A percentile compares a stretch with the other conserved stretches of the same genome.
Evolutionary conservation across 2,113 vertebrate genomes (phyloP).

Genomic region (Triplophysa dalaica): DNA sequence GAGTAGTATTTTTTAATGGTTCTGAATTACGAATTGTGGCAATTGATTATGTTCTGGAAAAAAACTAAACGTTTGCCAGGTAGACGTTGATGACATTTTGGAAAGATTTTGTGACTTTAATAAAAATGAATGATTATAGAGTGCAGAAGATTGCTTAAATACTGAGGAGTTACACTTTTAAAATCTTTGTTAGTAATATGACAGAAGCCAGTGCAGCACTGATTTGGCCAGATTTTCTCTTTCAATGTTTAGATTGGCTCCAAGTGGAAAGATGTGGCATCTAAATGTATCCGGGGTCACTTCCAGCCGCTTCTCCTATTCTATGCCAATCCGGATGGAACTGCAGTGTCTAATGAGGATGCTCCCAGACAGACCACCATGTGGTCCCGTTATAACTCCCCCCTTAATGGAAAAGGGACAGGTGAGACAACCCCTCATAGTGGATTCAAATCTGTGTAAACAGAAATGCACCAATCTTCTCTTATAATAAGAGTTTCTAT

Average conservation of each 20-base stretch:
- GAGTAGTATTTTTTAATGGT: no score
- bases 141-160: no score
- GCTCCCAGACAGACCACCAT: slow-evolving; percentile 87
- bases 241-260: slow-evolving; percentile 82
- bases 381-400: slow-evolving; percentile 85
- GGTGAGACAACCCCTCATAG: slow-evolving; percentile 71
- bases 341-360: slow-evolving; percentile 90
- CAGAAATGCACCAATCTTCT: not conserved
- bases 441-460: not conserved
- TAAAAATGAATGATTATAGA: no score
- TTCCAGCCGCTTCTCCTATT: slow-evolving; percentile 94
- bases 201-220: no score
- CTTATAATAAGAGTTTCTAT: not conserved
- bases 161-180: no score
- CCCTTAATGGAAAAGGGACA: slow-evolving; percentile 75
- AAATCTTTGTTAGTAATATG: no score
- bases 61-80: no score
- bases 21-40: no score
- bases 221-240: not conserved
- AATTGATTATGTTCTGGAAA: no score
- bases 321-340: slow-evolving; percentile 93
- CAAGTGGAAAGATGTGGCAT: slow-evolving; percentile 96
- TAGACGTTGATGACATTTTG: no score
- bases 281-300: slow-evolving; percentile 92
- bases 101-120: no score